These are phyloP conservation scores for Kradibia gibbosae DNA, from an alignment of 1,140 invertebrate species.

Conservation along the genomic window DNA sequence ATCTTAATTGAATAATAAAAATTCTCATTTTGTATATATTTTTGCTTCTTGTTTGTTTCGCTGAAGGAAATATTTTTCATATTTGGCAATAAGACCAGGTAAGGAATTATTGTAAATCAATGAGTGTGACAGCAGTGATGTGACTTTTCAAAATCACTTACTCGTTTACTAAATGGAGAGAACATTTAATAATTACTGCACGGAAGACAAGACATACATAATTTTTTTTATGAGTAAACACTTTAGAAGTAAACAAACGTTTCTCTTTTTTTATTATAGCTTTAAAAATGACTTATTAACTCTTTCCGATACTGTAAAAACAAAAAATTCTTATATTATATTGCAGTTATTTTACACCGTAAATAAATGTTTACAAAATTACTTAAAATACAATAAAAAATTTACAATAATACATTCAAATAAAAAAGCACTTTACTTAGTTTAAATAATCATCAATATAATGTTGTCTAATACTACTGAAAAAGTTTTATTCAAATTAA, in stretches of 20 bases:
- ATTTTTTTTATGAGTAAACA: slow-evolving; percentile 2
- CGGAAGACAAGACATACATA: not conserved
- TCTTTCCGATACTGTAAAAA: not conserved
- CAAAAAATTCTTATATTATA: not conserved
- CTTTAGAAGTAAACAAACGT: not conserved
- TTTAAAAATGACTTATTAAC: not conserved
- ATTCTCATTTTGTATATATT: not conserved
- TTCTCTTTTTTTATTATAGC: not conserved
- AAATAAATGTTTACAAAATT: not conserved
- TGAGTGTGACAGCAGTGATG: not conserved
- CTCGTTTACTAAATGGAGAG: not conserved
- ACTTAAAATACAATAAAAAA: too few relatives aligned
- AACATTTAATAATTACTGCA: not conserved
- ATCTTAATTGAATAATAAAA: slow-evolving; percentile 29
- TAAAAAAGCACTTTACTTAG: too few relatives aligned
- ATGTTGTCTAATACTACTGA: too few relatives aligned
- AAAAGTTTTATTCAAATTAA: too few relatives aligned
- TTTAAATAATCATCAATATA: too few relatives aligned
- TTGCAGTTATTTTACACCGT: not conserved
- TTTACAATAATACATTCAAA: too few relatives aligned
- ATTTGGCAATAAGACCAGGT: not conserved
- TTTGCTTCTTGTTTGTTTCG: not conserved
- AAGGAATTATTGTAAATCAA: not conserved
- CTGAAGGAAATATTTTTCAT: not conserved
- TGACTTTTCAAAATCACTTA: not conserved